phyloP scores from a whole-genome alignment of 2,113 vertebrate genomes.

The Glaucomys volans region DNA sequence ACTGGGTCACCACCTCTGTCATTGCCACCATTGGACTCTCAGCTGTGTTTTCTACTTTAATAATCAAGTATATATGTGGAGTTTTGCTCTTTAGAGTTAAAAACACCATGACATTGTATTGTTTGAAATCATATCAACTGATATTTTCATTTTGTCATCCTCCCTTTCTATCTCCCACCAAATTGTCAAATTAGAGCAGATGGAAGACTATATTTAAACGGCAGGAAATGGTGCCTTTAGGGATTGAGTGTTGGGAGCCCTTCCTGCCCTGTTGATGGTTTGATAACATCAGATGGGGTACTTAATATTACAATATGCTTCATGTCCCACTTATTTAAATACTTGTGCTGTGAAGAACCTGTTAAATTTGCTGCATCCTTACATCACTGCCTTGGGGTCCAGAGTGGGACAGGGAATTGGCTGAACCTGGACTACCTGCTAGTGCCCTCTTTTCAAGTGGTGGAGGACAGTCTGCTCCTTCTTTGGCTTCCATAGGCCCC shows the following conservation, averaged over 20 bases:
- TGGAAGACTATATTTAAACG: not conserved
- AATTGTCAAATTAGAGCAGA: not conserved
- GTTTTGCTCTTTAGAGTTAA: not conserved
- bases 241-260: not conserved
- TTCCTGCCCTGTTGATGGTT: not conserved
- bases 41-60: not conserved
- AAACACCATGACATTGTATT: not conserved
- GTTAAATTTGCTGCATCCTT: not conserved
- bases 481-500: not conserved
- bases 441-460: not conserved
- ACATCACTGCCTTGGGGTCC: not conserved
- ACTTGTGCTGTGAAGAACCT: not conserved
- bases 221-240: not conserved
- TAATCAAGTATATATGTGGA: not conserved
- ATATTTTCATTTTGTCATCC: not conserved
- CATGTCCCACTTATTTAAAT: not conserved
- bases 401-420: not conserved
- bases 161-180: not conserved
- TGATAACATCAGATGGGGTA: not conserved
- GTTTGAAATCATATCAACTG: not conserved
- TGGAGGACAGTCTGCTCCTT: not conserved
- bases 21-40: not conserved
- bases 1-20: not conserved
- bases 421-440: accelerated
- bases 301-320: not conserved